A percentile compares a stretch with the other conserved stretches of the same genome.
Conservation (phyloP, 2,797 vertebrate species). For the Intellagama lesueurii region DNA sequence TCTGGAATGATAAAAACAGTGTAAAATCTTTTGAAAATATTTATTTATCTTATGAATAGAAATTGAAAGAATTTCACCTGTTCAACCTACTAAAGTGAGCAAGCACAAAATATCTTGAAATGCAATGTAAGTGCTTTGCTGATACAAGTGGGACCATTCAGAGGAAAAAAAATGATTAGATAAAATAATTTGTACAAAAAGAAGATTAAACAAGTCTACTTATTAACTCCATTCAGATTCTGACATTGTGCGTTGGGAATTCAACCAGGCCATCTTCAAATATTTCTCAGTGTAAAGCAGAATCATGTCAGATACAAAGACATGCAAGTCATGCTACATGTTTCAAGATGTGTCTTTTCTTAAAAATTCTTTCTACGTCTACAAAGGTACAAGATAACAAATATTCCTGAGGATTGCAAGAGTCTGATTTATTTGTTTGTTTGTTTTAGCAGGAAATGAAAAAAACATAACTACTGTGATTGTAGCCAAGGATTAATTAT, state of each 20-base stretch:
- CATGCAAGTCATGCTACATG: neutral
- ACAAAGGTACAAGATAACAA: neutral
- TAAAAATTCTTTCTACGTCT: neutral
- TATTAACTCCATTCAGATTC: neutral
- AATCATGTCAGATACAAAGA: neutral
- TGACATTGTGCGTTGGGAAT: neutral
- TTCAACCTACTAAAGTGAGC: neutral
- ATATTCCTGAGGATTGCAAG: neutral
- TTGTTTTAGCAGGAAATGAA: neutral
- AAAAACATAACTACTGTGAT: neutral
- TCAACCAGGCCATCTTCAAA: neutral
- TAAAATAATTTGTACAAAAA: neutral
- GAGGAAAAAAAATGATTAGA: neutral
- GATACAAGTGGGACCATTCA: neutral
- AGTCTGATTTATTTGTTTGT: neutral
- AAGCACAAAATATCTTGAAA: neutral
- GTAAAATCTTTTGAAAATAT: neutral
- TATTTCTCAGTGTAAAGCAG: too few species aligned
- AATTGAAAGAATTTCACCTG: neutral
- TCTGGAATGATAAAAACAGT: neutral
- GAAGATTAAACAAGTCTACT: neutral
- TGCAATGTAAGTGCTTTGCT: neutral
- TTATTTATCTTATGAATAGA: neutral
- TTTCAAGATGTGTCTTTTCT: neutral
- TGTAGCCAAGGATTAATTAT: slow-evolving; percentile 5